Evolutionary conservation across 2,797 vertebrate species (phyloP).

Genomic region (Chloroceryle inda): DNA sequence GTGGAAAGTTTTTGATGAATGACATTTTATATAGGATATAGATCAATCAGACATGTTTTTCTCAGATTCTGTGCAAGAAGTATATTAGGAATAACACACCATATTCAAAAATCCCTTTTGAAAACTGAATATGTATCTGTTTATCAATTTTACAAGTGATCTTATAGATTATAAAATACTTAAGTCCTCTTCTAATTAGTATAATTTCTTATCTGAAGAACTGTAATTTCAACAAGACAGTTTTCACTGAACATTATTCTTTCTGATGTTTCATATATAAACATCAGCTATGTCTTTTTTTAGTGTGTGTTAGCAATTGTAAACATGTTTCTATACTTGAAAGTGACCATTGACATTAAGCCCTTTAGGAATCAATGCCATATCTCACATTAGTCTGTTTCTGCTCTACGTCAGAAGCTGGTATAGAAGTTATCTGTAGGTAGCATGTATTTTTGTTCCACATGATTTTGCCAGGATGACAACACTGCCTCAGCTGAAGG

Average conservation of each 20-base stretch:
- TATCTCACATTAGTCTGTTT: background rate
- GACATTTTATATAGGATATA: constrained; percentile 30
- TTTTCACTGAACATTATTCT: background rate
- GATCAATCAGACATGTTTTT: constrained; percentile 21
- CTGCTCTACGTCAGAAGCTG: background rate
- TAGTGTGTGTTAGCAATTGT: background rate
- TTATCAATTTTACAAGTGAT: constrained; percentile 21
- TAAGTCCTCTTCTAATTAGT: constrained; percentile 29
- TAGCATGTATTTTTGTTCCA: background rate
- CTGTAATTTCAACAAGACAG: background rate
- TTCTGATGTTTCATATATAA: background rate
- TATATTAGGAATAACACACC: background rate
- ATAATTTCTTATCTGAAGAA: constrained; percentile 32
- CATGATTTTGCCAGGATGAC: background rate
- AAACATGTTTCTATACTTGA: background rate
- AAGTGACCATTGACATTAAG: background rate
- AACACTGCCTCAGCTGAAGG: background rate
- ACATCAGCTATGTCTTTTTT: background rate
- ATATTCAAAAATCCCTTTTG: background rate
- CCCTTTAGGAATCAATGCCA: background rate
- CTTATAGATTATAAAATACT: background rate
- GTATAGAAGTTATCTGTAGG: background rate
- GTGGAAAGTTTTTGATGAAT: constrained; percentile 48
- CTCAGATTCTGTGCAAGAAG: constrained; percentile 15
- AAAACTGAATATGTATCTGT: constrained; percentile 1